These are phyloP conservation scores for Anser cygnoides DNA, from an alignment of 2,113 vertebrate genomes.

Conservation along the genomic window DNA sequence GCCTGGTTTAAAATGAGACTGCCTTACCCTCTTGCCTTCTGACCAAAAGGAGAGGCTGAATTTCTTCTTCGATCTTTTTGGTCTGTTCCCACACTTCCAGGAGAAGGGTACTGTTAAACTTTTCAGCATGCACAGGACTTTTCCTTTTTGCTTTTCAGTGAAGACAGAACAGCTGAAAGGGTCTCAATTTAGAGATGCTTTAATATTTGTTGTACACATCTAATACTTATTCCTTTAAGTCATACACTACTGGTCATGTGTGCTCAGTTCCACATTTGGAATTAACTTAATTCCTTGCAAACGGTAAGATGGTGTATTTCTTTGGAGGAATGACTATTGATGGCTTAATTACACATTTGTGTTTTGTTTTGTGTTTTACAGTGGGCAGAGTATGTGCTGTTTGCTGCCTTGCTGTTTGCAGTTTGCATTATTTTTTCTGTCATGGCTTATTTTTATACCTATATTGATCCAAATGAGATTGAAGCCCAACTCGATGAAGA, in stretches of 20 bases:
- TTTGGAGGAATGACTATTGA: fast-evolving
- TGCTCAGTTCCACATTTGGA: neutral
- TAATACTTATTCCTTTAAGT: neutral
- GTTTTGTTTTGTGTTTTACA: constrained; percentile 43
- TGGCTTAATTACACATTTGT: neutral
- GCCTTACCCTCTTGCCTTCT: neutral
- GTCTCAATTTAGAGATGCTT: neutral
- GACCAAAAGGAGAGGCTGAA: neutral
- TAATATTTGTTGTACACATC: neutral
- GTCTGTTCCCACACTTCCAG: neutral
- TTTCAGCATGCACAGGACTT: neutral
- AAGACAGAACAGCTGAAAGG: neutral
- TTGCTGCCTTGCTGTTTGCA: constrained; percentile 86
- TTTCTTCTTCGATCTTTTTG: neutral
- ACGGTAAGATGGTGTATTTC: neutral
- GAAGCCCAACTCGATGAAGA: constrained; percentile 83
- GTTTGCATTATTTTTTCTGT: constrained; percentile 90
- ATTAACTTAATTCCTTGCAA: neutral
- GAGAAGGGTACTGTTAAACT: neutral
- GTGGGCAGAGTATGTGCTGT: constrained; percentile 94
- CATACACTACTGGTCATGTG: neutral
- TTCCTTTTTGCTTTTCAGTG: neutral
- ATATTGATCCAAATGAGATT: constrained; percentile 84
- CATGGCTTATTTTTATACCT: constrained; percentile 94
- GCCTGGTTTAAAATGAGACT: neutral